Conservation (phyloP, 2,113 vertebrate species). For the Stigmatopora nigra region DNA sequence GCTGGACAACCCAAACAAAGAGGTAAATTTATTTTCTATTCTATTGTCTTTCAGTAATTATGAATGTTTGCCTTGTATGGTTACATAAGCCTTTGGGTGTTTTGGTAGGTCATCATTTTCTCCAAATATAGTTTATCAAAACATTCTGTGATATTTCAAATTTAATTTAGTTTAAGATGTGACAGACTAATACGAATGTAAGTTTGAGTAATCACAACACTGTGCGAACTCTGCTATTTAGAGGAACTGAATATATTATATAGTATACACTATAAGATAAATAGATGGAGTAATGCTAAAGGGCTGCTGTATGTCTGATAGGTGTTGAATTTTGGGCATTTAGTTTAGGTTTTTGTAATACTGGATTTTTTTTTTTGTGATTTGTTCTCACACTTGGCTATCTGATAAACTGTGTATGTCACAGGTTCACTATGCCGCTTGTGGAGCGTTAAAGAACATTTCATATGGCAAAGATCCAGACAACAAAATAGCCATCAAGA, state of each 20-base stretch:
- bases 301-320: conserved; percentile 18
- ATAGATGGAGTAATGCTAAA: conserved; percentile 7
- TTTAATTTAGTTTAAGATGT: conserved; percentile 37
- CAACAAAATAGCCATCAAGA: conserved; percentile 96
- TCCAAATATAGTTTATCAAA: conserved; percentile 39
- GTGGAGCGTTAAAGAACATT: conserved; percentile 94
- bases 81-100: conserved; percentile 7
- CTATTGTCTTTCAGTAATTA: conserved; percentile 16
- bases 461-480: conserved; percentile 88
- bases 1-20: conserved; percentile 90
- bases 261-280: background rate
- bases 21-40: conserved; percentile 66
- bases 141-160: conserved; percentile 22
- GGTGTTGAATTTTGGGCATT: no score
- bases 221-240: conserved; percentile 32
- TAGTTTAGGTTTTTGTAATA: no score
- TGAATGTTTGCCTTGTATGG: background rate
- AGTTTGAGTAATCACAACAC: conserved; percentile 34
- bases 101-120: conserved; percentile 32
- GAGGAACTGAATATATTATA: conserved; percentile 7
- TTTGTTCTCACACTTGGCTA: no score
- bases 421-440: conserved; percentile 80
- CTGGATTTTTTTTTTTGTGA: no score
- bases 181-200: conserved; percentile 38
- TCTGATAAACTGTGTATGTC: background rate